A percentile compares a stretch with the other conserved stretches of the same genome.
These are phyloP conservation scores for Cyphomyrus discorhynchus DNA, from an alignment of 2,113 vertebrate species.

Conservation along the genomic window DNA sequence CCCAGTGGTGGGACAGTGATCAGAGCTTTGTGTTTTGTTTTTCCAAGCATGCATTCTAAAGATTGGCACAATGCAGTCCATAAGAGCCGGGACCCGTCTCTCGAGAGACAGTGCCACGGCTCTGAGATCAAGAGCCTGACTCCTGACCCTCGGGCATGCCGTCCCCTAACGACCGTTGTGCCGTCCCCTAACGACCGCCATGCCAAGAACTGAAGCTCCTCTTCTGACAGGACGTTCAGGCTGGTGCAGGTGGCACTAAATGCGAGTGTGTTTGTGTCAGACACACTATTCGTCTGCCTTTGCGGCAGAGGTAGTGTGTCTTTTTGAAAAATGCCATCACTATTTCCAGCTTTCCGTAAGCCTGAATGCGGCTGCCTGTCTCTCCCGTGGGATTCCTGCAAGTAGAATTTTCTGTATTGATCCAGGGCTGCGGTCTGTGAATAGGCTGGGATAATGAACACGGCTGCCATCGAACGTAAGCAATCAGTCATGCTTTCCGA, in stretches of 20 bases:
- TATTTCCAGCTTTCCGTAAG: neutral
- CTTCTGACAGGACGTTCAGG: neutral
- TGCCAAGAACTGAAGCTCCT: neutral
- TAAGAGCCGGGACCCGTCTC: neutral
- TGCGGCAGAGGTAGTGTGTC: neutral
- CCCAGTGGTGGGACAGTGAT: neutral
- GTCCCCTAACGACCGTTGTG: neutral
- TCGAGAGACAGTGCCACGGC: neutral
- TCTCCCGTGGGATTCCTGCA: neutral
- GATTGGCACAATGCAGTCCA: neutral
- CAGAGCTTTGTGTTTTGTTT: neutral
- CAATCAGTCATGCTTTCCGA: slow-evolving; percentile 7
- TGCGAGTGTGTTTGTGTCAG: neutral
- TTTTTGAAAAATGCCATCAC: neutral
- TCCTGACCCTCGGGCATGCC: neutral
- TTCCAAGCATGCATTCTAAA: neutral
- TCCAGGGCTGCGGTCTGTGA: slow-evolving; percentile 9
- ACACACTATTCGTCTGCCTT: neutral
- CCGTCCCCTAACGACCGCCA: neutral
- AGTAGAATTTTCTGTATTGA: slow-evolving; percentile 17
- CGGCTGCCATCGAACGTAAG: slow-evolving; percentile 1
- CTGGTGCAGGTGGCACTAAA: neutral
- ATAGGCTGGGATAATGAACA: slow-evolving; percentile 9
- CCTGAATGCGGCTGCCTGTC: neutral
- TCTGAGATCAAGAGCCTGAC: neutral